Conservation (phyloP, 1,140 invertebrate genomes). For the Drosophila tristis region DNA sequence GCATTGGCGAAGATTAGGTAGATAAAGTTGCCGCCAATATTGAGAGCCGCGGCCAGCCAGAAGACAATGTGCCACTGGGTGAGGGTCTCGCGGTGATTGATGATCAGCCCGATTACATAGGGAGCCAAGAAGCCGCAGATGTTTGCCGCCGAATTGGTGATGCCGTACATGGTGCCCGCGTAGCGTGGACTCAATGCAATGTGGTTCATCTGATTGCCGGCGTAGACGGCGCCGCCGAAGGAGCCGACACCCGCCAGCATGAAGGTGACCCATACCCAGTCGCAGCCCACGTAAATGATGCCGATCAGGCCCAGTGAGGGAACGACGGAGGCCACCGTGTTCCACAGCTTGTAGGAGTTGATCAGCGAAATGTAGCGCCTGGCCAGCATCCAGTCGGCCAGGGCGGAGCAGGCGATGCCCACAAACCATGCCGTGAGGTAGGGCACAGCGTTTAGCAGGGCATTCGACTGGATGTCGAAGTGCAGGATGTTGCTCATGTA, state of each 20-base stretch:
- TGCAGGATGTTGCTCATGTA: constrained; percentile 97
- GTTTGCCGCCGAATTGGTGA: constrained; percentile 94
- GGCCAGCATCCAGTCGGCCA: constrained; percentile 89
- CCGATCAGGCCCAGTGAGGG: constrained; percentile 90
- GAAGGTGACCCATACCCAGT: constrained; percentile 88
- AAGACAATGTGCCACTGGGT: constrained; percentile 95
- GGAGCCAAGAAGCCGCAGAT: constrained; percentile 94
- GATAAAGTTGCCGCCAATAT: constrained; percentile 90
- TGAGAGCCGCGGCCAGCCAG: constrained; percentile 92
- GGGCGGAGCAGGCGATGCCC: constrained; percentile 88
- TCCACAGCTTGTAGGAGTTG: constrained; percentile 91
- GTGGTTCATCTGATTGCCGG: constrained; percentile 94
- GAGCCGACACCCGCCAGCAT: constrained; percentile 89
- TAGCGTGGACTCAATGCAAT: constrained; percentile 93
- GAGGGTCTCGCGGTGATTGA: constrained; percentile 91
- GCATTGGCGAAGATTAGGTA: constrained; percentile 93
- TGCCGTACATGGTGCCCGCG: constrained; percentile 94
- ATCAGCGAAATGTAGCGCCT: constrained; percentile 87
- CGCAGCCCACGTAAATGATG: constrained; percentile 91
- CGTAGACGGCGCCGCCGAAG: constrained; percentile 90
- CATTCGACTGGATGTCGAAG: constrained; percentile 94
- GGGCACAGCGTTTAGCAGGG: constrained; percentile 91
- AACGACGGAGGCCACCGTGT: constrained; percentile 90
- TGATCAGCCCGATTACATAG: constrained; percentile 90
- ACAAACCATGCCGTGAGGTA: constrained; percentile 90